phyloP scores from a whole-genome alignment of 2,113 vertebrate species.

The Coptodon bakossiorum region DNA sequence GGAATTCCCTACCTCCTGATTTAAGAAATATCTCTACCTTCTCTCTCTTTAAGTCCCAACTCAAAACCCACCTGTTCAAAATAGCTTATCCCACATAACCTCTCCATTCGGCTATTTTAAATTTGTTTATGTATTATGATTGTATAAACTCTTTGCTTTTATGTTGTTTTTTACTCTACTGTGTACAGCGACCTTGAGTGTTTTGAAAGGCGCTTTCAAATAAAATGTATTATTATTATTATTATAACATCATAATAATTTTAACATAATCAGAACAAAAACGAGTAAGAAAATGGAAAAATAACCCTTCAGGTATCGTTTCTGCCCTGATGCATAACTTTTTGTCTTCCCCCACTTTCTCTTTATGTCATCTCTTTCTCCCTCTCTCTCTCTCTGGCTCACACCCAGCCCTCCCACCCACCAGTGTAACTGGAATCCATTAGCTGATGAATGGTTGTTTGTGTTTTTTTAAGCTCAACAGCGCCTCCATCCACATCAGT shows the following conservation, averaged over 20 bases:
- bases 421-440: constrained; percentile 54
- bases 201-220: no score
- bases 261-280: neutral
- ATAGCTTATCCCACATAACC: no score
- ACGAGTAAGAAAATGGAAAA: neutral
- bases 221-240: no score
- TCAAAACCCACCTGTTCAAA: no score
- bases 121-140: no score
- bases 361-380: neutral
- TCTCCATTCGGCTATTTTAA: no score
- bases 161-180: no score
- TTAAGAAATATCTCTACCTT: no score
- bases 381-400: neutral
- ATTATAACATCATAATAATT: neutral
- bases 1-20: no score
- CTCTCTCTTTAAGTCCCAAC: no score
- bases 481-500: constrained; percentile 20
- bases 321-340: neutral
- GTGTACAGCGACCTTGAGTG: no score
- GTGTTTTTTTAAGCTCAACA: constrained; percentile 61
- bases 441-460: constrained; percentile 59
- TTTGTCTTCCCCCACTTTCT: neutral
- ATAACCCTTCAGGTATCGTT: neutral
- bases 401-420: neutral
- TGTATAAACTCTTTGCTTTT: no score